Evolutionary conservation across 2,888 invertebrate genomes (phyloP), one percentile per base, ranked within the genome.

Genomic region (Drosophila sordidapex): DNA sequence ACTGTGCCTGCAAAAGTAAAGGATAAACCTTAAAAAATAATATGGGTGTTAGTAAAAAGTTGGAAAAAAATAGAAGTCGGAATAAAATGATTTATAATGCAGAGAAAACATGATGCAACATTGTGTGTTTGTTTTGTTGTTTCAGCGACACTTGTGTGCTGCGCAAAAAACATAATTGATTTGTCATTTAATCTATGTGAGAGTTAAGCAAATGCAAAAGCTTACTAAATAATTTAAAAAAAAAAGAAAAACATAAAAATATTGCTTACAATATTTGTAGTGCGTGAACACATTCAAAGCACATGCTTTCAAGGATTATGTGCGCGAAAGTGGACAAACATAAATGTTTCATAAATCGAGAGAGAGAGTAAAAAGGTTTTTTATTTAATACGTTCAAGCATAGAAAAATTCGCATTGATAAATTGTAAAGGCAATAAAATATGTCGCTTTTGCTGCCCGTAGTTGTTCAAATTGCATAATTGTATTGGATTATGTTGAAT

Each of bases 11-110:
- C 92, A 93, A 93, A 91, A 93, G 93, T 93, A 93, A 92, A 93
- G 93, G 93, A 92, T 93, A 93, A 92, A 93, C 93, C 93, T 93
- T 93, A 93, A 93, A 92, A 93, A 93, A 93, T 93, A 93, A 93
- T 92, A 92, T 91, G 93, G 91, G 92, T 92, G 93, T 93, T 93
- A 93, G 93, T 93, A 93, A 92, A 85, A 92, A 93, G 56, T 92
- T 91, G 90, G 91, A 93, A 90, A 92, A 92, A 92, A 93, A 91
- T 92, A 90, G 91, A 87, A 92, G 71, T 70, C 79, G 74, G 82
- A 91, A 91, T 89, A 91, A 92, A 92, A 90, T 74, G 73, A 89
- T 79, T 77, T 79, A 69, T 70, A 81, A 87, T 87, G 87, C 87
- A 82, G 73, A 75, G 52, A 75, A 76, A 75, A 60, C 59, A 74